Evolutionary conservation across 2,797 vertebrate genomes (phyloP).

Genomic region (Caiman crocodilus): DNA sequence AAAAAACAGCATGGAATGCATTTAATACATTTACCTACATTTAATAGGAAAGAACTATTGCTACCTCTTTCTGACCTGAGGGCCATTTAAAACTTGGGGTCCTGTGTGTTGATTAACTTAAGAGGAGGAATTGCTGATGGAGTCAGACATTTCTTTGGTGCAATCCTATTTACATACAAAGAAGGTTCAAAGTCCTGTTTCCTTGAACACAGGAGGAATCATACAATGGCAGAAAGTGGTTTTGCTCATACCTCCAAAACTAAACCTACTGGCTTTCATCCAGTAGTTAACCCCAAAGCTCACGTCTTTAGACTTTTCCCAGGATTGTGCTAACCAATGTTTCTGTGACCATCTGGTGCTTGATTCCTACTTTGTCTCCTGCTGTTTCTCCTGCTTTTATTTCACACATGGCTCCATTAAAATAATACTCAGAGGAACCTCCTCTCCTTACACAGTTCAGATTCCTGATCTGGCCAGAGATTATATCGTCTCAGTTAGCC

Average conservation of each 20-base stretch:
- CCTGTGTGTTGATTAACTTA: too few species aligned
- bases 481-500: background rate
- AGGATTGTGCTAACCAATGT: background rate
- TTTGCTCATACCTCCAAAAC: too few species aligned
- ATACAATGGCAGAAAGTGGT: too few species aligned
- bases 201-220: too few species aligned
- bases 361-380: background rate
- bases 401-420: background rate
- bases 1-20: background rate
- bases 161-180: background rate
- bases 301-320: background rate
- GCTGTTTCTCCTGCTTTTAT: background rate
- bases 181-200: background rate
- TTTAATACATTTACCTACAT: background rate
- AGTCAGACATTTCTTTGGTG: background rate
- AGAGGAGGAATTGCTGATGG: background rate
- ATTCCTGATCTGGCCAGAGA: background rate
- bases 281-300: too few species aligned
- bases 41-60: background rate
- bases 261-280: too few species aligned
- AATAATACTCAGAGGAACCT: accelerated
- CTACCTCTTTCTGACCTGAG: background rate
- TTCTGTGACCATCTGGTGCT: background rate
- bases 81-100: background rate
- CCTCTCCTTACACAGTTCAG: background rate